These are phyloP conservation scores for Tipula lateralis DNA, from an alignment of 2,888 invertebrate genomes.

Conservation along the genomic window DNA sequence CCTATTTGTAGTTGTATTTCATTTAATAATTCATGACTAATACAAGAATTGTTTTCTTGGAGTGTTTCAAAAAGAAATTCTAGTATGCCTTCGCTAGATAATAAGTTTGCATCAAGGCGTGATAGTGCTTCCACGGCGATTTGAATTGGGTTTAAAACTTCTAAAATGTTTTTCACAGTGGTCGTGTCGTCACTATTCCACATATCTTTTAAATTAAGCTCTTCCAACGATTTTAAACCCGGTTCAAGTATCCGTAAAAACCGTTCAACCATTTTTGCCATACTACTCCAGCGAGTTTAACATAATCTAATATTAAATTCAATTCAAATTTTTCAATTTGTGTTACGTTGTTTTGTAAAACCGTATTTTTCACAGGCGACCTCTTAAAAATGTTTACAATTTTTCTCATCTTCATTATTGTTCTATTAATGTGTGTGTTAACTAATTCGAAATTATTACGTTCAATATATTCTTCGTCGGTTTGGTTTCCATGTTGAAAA, in stretches of 20 bases:
- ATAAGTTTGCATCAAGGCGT: background rate
- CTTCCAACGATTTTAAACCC: too few species aligned
- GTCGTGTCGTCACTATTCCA: background rate
- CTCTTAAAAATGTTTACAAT: background rate
- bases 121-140: slow-evolving; percentile 27
- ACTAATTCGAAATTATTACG: too few species aligned
- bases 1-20: too few species aligned
- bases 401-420: background rate
- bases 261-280: background rate
- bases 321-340: background rate
- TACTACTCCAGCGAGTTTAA: slow-evolving; percentile 25
- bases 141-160: too few species aligned
- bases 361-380: background rate
- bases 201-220: background rate
- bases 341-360: background rate
- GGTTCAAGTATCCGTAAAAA: background rate
- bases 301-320: slow-evolving; percentile 28
- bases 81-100: slow-evolving; percentile 30
- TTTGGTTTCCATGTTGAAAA: too few species aligned
- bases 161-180: background rate
- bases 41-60: too few species aligned
- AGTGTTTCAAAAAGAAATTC: background rate
- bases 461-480: too few species aligned
- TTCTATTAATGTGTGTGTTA: too few species aligned
- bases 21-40: too few species aligned